Evolutionary conservation across 2,113 vertebrate species (phyloP).

Genomic region (Platysternon megacephalum): DNA sequence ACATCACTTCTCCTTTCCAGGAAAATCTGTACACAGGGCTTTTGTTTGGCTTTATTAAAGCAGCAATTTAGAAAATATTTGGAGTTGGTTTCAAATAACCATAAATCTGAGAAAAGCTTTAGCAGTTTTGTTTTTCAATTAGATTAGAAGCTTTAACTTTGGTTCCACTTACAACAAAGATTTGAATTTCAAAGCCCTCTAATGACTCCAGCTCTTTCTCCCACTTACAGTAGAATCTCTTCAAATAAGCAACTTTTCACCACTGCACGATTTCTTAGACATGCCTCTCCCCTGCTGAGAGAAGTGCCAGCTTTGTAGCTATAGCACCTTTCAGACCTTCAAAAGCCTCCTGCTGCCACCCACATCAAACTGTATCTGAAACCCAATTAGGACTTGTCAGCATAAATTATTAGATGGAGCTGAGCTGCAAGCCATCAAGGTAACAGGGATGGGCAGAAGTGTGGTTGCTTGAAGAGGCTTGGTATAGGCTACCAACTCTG

Average conservation of each 20-base stretch:
- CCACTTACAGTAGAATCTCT: background rate
- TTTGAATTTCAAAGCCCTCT: conserved; percentile 31
- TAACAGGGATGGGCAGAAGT: background rate
- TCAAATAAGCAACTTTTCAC: background rate
- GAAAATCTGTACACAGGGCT: conserved; percentile 23
- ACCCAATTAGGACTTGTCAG: background rate
- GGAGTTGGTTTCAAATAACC: conserved; percentile 26
- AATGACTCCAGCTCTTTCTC: background rate
- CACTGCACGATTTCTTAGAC: background rate
- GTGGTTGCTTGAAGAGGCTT: background rate
- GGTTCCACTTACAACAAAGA: background rate
- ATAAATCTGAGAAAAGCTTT: conserved; percentile 30
- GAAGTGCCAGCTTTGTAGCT: background rate
- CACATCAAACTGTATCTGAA: background rate
- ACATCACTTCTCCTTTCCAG: background rate
- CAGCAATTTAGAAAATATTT: conserved; percentile 44
- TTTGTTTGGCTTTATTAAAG: conserved; percentile 34
- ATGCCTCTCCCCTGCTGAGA: background rate
- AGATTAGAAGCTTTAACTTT: background rate
- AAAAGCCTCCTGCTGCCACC: background rate
- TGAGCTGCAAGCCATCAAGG: accelerated
- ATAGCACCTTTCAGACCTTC: background rate
- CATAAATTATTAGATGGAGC: background rate
- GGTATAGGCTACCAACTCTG: background rate
- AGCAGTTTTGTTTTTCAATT: conserved; percentile 26